phyloP scores from a whole-genome alignment of 1,140 invertebrate genomes.

The Sesamia nonagrioides region DNA sequence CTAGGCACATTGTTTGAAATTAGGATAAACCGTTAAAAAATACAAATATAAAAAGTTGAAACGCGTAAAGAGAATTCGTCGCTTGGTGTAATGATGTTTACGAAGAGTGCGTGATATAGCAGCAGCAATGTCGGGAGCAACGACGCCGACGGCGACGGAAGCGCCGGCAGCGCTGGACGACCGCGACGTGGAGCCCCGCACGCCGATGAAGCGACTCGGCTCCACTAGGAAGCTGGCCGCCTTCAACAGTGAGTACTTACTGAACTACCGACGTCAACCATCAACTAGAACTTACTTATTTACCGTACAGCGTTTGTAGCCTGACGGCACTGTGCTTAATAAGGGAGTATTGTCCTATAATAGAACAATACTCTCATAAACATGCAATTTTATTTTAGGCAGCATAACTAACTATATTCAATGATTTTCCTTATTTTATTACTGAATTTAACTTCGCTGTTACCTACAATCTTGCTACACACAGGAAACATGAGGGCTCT shows the following conservation, averaged over 20 bases:
- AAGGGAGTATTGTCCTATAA: no score
- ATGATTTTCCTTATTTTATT: no score
- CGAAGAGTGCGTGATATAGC: conserved; percentile 8
- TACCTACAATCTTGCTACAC: no score
- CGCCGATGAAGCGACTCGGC: conserved; percentile 92
- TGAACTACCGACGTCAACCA: no score
- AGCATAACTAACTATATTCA: no score
- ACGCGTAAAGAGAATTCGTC: neutral
- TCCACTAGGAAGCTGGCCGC: conserved; percentile 93
- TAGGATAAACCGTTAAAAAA: neutral
- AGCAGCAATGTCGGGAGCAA: conserved; percentile 65
- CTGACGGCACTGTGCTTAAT: no score
- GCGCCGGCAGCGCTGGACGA: conserved; percentile 69
- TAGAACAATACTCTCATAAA: no score
- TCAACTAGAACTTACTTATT: no score
- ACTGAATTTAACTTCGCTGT: no score
- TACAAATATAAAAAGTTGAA: neutral
- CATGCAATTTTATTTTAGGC: no score
- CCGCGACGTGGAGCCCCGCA: conserved; percentile 91
- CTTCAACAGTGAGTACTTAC: conserved; percentile 91
- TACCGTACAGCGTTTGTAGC: no score
- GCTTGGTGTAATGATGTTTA: conserved; percentile 23
- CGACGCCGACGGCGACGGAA: conserved; percentile 69
- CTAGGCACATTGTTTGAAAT: neutral
- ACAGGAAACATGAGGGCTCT: no score